These are phyloP conservation scores for Alfaro cultratus DNA, from an alignment of 2,797 vertebrate genomes.

Conservation along the genomic window DNA sequence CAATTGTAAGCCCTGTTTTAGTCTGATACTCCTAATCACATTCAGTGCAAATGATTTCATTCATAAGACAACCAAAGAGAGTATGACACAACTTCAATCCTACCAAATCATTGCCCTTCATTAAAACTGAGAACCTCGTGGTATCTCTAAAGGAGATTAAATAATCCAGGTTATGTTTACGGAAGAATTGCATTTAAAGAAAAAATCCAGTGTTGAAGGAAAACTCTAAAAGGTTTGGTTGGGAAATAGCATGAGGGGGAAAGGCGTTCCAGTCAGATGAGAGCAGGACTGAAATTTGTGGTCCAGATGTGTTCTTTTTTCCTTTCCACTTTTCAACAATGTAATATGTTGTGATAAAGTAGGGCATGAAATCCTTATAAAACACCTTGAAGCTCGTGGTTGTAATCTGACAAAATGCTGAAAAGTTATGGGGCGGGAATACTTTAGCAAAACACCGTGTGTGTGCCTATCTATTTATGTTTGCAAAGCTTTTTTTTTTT, in stretches of 20 bases:
- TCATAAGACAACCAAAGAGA: not conserved
- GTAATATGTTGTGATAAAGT: not conserved
- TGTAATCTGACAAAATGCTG: not conserved
- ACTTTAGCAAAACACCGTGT: not conserved
- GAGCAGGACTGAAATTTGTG: not conserved
- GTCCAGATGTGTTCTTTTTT: not conserved
- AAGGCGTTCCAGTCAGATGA: not conserved
- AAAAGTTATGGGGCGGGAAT: not conserved
- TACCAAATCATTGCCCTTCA: not conserved
- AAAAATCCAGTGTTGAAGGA: not conserved
- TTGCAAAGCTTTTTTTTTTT: not conserved
- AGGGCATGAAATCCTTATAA: not conserved
- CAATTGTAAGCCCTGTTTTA: not conserved
- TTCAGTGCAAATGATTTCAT: not conserved
- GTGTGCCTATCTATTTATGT: not conserved
- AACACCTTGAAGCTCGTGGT: not conserved
- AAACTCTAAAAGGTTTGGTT: not conserved
- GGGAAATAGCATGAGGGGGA: not conserved
- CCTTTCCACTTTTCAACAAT: not conserved
- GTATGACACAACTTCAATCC: not conserved
- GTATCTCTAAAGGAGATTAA: not conserved
- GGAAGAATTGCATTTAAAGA: not conserved
- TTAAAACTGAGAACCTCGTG: not conserved
- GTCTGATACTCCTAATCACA: not conserved
- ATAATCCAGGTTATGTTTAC: not conserved